Conservation (phyloP, 2,888 invertebrate species). For the Gerris lacustris region DNA sequence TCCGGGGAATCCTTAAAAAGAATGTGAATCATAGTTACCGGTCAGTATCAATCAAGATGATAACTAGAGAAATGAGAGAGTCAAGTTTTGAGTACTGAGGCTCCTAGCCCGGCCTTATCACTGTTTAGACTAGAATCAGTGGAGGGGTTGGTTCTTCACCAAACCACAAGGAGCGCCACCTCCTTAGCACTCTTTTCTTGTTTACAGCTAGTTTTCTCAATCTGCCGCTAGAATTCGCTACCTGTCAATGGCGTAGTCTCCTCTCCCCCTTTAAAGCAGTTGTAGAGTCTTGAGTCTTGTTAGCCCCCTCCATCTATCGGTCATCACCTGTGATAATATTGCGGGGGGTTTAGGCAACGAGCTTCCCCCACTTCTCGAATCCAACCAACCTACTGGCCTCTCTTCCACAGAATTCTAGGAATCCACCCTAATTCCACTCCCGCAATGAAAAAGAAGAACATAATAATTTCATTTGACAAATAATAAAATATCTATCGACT, state of each 20-base stretch:
- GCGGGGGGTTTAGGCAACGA: neutral
- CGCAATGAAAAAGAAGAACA: too few relatives aligned
- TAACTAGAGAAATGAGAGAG: neutral
- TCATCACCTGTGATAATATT: constrained; percentile 5
- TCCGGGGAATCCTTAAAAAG: neutral
- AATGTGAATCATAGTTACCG: neutral
- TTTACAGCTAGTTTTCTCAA: neutral
- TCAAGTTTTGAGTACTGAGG: neutral
- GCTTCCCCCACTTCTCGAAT: neutral
- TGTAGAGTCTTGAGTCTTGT: neutral
- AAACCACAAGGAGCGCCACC: neutral
- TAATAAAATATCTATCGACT: too few relatives aligned
- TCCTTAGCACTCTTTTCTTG: neutral
- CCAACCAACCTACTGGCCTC: neutral
- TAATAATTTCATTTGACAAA: too few relatives aligned
- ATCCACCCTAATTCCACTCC: neutral
- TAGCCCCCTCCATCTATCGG: neutral
- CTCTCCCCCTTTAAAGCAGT: neutral
- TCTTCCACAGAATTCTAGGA: neutral
- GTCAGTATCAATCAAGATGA: neutral
- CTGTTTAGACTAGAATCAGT: neutral
- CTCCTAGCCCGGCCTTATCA: neutral
- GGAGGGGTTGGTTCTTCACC: neutral
- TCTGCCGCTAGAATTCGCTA: neutral
- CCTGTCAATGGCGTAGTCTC: neutral